Percentiles rank a stretch among this genome's conserved stretches.
phyloP scores from a whole-genome alignment of 2,888 invertebrate genomes.

The Mesorhabditis sp. region DNA sequence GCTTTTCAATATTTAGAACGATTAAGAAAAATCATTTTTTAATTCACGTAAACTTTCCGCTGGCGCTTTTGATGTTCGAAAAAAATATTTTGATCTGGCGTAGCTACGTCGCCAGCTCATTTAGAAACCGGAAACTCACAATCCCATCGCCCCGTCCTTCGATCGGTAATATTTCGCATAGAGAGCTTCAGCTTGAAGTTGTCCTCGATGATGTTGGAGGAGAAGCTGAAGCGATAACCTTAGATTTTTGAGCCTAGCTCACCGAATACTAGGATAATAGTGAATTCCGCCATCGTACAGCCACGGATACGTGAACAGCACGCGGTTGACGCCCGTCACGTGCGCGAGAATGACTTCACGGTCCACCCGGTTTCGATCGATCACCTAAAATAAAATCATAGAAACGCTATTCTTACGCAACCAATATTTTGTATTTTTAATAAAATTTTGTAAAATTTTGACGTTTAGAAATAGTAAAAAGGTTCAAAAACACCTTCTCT shows the following conservation, averaged over 20 bases:
- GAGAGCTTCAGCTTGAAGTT: slow-evolving; percentile 56
- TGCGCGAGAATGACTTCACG: slow-evolving; percentile 57
- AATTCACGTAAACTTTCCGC: no score
- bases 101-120: background rate
- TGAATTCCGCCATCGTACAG: slow-evolving; percentile 57
- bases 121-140: slow-evolving; percentile 27
- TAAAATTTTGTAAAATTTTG: no score
- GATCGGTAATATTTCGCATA: slow-evolving; percentile 57
- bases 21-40: no score
- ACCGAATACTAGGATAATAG: slow-evolving; percentile 53
- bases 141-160: slow-evolving; percentile 54
- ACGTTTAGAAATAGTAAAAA: background rate
- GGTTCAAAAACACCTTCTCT: background rate
- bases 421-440: background rate
- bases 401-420: no score
- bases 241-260: background rate
- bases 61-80: background rate
- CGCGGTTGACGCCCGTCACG: slow-evolving; percentile 55
- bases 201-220: slow-evolving; percentile 57
- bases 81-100: background rate
- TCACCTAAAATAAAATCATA: slow-evolving; percentile 23
- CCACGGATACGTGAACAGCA: slow-evolving; percentile 58
- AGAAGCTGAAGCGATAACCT: slow-evolving; percentile 36
- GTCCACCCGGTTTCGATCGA: slow-evolving; percentile 54
- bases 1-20: no score